Percentiles rank a stretch among this genome's conserved stretches.
phyloP scores from a whole-genome alignment of 1,140 invertebrate genomes.

The Cecropterus lyciades region DNA sequence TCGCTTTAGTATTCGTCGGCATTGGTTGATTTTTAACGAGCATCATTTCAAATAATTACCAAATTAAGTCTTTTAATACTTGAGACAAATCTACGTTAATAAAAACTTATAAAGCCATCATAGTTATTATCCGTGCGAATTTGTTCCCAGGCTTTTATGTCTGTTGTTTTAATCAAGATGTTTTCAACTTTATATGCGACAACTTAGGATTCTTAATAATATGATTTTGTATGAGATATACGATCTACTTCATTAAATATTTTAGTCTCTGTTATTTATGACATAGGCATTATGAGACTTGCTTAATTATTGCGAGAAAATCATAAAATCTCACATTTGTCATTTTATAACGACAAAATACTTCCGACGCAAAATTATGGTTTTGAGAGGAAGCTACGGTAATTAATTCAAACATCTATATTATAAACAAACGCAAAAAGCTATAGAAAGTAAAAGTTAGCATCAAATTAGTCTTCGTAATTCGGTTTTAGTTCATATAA shows the following conservation, averaged over 20 bases:
- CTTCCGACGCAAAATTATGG: conserved; percentile 40
- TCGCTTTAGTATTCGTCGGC: conserved; percentile 34
- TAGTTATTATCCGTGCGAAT: not conserved
- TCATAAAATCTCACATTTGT: conserved; percentile 45
- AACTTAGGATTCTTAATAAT: conserved; percentile 1
- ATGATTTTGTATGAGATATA: not conserved
- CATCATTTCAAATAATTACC: conserved; percentile 20
- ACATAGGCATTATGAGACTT: conserved; percentile 35
- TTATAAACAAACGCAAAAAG: too few relatives aligned
- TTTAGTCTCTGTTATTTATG: conserved; percentile 38
- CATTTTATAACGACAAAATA: conserved; percentile 35
- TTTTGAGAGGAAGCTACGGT: conserved; percentile 4
- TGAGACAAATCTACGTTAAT: conserved; percentile 19
- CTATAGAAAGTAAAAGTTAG: too few relatives aligned
- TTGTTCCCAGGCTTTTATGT: conserved; percentile 9
- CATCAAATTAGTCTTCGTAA: too few relatives aligned
- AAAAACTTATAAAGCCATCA: conserved; percentile 24
- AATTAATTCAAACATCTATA: not conserved
- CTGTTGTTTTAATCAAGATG: not conserved
- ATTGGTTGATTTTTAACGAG: conserved; percentile 31
- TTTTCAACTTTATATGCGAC: conserved; percentile 6
- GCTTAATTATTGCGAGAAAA: conserved; percentile 39
- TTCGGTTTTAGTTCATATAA: too few relatives aligned
- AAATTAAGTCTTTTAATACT: conserved; percentile 22
- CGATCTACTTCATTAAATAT: not conserved